These are phyloP conservation scores for Athene cunicularia DNA, from an alignment of 2,113 vertebrate genomes.

Conservation along the genomic window DNA sequence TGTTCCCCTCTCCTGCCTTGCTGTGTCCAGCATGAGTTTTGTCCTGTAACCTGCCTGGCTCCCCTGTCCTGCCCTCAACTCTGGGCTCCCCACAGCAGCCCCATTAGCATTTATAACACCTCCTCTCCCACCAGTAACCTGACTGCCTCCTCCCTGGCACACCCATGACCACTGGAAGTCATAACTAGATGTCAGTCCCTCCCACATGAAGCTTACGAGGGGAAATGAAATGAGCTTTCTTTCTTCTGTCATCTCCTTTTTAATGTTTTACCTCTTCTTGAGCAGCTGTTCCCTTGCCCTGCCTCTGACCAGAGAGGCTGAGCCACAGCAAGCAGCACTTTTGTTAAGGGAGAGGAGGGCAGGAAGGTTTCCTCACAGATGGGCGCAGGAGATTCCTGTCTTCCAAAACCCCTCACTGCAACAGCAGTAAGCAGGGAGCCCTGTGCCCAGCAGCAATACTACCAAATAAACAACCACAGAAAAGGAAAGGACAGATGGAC, in stretches of 20 bases:
- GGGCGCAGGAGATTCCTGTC: background rate
- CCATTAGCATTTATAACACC: background rate
- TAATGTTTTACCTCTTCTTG: background rate
- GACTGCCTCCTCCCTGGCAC: background rate
- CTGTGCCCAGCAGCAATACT: background rate
- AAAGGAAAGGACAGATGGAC: background rate
- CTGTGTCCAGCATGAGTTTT: background rate
- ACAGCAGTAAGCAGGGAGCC: background rate
- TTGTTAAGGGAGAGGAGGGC: background rate
- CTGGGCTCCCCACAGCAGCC: background rate
- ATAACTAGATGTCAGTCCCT: background rate
- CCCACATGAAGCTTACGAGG: background rate
- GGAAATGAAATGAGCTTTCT: background rate
- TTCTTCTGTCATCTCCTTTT: background rate
- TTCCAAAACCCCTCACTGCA: background rate
- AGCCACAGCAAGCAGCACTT: background rate
- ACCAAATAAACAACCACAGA: background rate
- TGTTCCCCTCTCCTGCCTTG: background rate
- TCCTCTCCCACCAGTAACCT: background rate
- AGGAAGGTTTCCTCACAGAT: background rate
- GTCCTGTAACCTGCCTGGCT: background rate
- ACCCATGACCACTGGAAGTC: background rate
- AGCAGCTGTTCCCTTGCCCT: background rate
- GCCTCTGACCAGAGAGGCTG: background rate
- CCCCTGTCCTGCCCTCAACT: accelerated